Evolutionary conservation across 2,797 vertebrate genomes (phyloP).

Genomic region (Myotis vivesi): DNA sequence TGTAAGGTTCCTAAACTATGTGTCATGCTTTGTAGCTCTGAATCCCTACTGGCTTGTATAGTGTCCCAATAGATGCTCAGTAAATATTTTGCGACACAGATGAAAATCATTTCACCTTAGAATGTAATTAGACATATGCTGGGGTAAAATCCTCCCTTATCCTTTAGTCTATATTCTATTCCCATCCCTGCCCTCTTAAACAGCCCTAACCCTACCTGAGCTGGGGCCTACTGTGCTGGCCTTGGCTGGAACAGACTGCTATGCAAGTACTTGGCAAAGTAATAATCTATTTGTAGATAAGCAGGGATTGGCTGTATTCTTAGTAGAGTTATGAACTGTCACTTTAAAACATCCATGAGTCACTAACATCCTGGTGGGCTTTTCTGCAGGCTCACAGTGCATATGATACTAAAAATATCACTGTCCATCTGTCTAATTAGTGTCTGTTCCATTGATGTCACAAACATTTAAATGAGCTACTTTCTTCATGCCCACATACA

Average conservation of each 20-base stretch:
- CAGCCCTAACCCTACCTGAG: neutral
- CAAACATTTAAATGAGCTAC: conserved; percentile 34
- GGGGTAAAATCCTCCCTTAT: neutral
- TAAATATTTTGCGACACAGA: neutral
- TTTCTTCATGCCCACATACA: neutral
- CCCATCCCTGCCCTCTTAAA: neutral
- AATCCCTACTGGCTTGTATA: neutral
- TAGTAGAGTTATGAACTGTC: conserved; percentile 63
- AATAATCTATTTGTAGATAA: conserved; percentile 51
- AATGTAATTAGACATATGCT: neutral
- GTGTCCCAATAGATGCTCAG: neutral
- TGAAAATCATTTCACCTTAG: neutral
- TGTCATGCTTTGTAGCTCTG: neutral
- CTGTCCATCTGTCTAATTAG: conserved; percentile 33
- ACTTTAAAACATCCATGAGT: conserved; percentile 58
- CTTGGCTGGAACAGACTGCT: conserved; percentile 50
- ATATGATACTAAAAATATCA: conserved; percentile 53
- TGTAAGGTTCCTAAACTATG: neutral
- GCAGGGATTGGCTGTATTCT: conserved; percentile 53
- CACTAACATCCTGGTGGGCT: conserved; percentile 38
- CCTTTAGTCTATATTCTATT: neutral
- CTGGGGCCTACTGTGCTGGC: neutral
- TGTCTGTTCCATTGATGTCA: conserved; percentile 32
- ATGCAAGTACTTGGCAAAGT: conserved; percentile 58
- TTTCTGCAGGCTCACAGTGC: conserved; percentile 27